Base-by-base conservation (phyloP, 2,888 invertebrate genomes). In the Eupeodes luniger region DNA sequence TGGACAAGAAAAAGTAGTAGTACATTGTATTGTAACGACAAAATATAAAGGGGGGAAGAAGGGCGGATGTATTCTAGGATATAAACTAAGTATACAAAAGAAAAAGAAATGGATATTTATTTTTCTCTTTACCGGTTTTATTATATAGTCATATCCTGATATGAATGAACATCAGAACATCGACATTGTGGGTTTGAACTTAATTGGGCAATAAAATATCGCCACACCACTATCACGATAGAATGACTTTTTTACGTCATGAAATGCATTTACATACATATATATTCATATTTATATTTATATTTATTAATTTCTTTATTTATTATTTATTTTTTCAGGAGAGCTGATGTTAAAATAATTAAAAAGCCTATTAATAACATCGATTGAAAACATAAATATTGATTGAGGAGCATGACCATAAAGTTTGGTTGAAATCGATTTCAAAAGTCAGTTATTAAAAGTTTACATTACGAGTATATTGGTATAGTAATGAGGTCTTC, bases 181-280 rank as follows among this genome's bases (percentile, higher is more conserved):
- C 86, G 83, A 75, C 78, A 75, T 27, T 80, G 83, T 83, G 83
- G 76, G 70, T 80, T 76, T 87, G 80, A 70, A 87, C 79, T 87
- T 87, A 87, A 87, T 87, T 87, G 79, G 79, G 75, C 86, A 87
- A 83, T 87, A 87, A 83, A 87, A 87, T 70, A 75, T 80, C 66
- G 72, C 75, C 83, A 75, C 83, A 87, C 40, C 79, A 87, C 76
- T 34, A 83, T 80, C 83, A 83, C 76, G 49, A 83, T 80, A 79
- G 36, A 75, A 40, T 40, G 75, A 66, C n/a, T 86, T 51, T 62
- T 62, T 84, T 80, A 44, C 53, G 19, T 76, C 69, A 70, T 80
- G 64, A 64, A 81, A 70, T 70, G 66, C 51, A 67, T 67, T 67
- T 67, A 51, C 51, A 51, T 67, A 64, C 10, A 64, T 64, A 19